Evolutionary conservation across 2,888 invertebrate genomes (phyloP).

Genomic region (Lepidochitona cinerea): DNA sequence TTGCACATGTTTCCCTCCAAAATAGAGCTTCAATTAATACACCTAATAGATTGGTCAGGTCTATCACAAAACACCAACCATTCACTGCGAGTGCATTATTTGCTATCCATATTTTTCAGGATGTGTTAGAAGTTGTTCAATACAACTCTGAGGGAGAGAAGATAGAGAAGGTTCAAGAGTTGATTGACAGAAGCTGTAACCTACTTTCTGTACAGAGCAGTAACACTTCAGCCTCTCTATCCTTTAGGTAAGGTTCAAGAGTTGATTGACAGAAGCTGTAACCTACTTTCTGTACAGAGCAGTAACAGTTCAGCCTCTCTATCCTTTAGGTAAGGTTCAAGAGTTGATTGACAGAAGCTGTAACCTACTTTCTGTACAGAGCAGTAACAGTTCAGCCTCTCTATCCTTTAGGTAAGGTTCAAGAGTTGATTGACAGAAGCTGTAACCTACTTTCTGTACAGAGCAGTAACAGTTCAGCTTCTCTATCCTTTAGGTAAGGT

Average conservation of each 20-base stretch:
- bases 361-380: background rate
- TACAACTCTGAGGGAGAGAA: constrained; percentile 36
- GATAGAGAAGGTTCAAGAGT: constrained; percentile 35
- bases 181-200: constrained; percentile 30
- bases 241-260: constrained; percentile 37
- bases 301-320: background rate
- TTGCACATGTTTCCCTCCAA: too few species aligned
- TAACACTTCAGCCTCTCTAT: background rate
- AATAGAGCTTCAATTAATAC: too few species aligned
- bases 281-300: background rate
- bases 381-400: background rate
- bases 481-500: constrained; percentile 28
- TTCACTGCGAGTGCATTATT: too few species aligned
- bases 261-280: constrained; percentile 31
- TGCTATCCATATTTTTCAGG: constrained; percentile 37
- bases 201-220: background rate
- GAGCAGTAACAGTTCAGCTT: background rate
- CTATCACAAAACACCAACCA: too few species aligned
- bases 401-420: constrained; percentile 31
- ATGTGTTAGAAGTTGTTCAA: constrained; percentile 43
- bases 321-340: constrained; percentile 33
- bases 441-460: background rate
- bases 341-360: constrained; percentile 34
- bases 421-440: constrained; percentile 36
- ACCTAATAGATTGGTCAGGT: too few species aligned